These are phyloP conservation scores for Hypsibius dujardini DNA, from an alignment of 1,140 invertebrate genomes.

Conservation along the genomic window DNA sequence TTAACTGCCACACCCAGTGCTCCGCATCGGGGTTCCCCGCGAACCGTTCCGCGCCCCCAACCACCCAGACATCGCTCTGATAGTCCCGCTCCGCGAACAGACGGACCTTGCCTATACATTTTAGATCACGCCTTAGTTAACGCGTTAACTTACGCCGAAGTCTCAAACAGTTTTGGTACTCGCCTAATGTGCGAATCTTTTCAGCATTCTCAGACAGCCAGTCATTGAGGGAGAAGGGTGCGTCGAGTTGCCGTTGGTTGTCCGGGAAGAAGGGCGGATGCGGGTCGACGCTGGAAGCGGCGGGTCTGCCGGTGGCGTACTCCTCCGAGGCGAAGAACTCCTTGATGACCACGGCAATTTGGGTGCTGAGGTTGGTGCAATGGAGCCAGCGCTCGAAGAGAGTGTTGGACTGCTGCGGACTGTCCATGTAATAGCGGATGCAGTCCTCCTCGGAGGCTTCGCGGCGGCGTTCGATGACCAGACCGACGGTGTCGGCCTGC, in stretches of 20 bases:
- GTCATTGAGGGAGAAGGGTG: constrained; percentile 31
- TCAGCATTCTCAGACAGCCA: constrained; percentile 31
- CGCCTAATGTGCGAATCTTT: constrained; percentile 26
- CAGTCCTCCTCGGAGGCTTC: constrained; percentile 37
- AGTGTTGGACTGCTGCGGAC: constrained; percentile 29
- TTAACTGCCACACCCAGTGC: constrained; percentile 8
- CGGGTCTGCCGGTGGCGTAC: constrained; percentile 36
- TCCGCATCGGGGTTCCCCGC: background rate
- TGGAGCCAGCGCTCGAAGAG: constrained; percentile 44
- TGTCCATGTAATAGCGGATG: constrained; percentile 35
- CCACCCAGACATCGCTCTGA: constrained; percentile 30
- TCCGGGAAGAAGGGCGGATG: constrained; percentile 33
- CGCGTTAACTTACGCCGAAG: no score
- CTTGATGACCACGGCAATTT: constrained; percentile 40
- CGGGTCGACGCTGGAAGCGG: constrained; percentile 30
- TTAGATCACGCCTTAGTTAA: no score
- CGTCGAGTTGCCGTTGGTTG: constrained; percentile 26
- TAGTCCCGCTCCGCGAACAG: constrained; percentile 24
- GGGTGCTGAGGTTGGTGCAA: constrained; percentile 39
- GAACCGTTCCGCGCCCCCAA: constrained; percentile 25
- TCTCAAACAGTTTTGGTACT: constrained; percentile 22
- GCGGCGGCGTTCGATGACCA: constrained; percentile 42
- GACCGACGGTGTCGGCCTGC: constrained; percentile 37
- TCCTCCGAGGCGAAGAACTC: constrained; percentile 37
- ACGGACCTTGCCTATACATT: no score